These are phyloP conservation scores for Dermatemys mawii DNA, from an alignment of 2,113 vertebrate species.

Conservation along the genomic window DNA sequence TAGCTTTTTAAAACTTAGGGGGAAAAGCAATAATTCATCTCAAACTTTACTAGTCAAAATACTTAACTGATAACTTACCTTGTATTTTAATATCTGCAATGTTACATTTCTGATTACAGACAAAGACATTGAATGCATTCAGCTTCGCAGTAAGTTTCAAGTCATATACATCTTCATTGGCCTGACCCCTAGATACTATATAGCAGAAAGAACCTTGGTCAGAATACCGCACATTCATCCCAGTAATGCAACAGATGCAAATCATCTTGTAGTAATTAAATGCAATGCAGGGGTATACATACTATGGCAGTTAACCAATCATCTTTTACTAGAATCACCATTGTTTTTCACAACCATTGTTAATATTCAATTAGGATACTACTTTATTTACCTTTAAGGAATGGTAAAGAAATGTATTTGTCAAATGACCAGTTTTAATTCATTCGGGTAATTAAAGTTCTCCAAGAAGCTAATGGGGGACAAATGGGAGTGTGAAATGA, in stretches of 20 bases:
- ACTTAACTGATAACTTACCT: constrained; percentile 74
- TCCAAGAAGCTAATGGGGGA: not conserved
- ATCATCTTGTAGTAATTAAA: not conserved
- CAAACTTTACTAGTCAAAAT: not conserved
- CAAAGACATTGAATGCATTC: constrained; percentile 86
- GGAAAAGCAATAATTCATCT: not conserved
- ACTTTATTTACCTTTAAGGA: not conserved
- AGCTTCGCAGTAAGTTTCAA: constrained; percentile 87
- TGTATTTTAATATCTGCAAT: constrained; percentile 93
- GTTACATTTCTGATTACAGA: constrained; percentile 86
- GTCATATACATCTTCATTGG: constrained; percentile 77
- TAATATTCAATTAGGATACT: not conserved
- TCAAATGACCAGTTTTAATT: not conserved
- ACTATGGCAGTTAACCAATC: not conserved
- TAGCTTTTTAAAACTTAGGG: not conserved
- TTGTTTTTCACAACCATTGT: not conserved
- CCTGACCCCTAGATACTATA: constrained; percentile 68
- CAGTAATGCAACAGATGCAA: not conserved
- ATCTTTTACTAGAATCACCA: not conserved
- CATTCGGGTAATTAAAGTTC: not conserved
- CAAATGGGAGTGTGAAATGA: not conserved
- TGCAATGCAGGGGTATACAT: not conserved
- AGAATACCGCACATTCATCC: accelerated
- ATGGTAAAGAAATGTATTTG: not conserved
- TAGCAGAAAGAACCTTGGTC: not conserved